These are phyloP conservation scores for Bufo bufo DNA, from an alignment of 2,113 vertebrate genomes.

Conservation along the genomic window DNA sequence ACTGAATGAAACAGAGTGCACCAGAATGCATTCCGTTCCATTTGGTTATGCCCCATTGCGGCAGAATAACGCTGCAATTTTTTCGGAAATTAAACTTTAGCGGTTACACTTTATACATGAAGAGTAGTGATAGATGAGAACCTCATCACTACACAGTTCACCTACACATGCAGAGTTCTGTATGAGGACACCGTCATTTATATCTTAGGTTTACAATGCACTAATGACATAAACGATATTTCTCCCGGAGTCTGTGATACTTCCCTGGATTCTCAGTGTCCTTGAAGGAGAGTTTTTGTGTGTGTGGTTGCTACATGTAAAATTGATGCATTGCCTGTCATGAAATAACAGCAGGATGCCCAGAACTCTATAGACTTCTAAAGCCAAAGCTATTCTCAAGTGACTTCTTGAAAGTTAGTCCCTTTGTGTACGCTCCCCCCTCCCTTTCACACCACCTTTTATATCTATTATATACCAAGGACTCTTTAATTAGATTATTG, in stretches of 20 bases:
- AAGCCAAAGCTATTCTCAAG: neutral
- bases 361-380: neutral
- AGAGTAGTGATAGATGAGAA: neutral
- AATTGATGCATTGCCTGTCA: conserved; percentile 47
- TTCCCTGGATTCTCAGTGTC: conserved; percentile 7
- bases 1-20: too few species aligned
- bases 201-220: neutral
- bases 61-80: too few species aligned
- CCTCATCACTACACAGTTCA: neutral
- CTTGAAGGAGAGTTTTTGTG: conserved; percentile 1
- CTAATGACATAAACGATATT: neutral
- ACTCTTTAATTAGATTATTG: conserved; percentile 30
- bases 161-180: neutral
- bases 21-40: too few species aligned
- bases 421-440: neutral
- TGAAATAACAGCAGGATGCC: conserved; percentile 22
- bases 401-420: conserved; percentile 19
- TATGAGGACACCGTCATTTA: neutral
- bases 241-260: neutral
- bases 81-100: neutral
- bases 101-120: neutral
- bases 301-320: conserved; percentile 16
- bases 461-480: conserved; percentile 5
- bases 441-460: conserved; percentile 16
- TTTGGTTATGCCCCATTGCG: too few species aligned